phyloP scores from a whole-genome alignment of 2,888 invertebrate species.

The Chrysodeixis includens region DNA sequence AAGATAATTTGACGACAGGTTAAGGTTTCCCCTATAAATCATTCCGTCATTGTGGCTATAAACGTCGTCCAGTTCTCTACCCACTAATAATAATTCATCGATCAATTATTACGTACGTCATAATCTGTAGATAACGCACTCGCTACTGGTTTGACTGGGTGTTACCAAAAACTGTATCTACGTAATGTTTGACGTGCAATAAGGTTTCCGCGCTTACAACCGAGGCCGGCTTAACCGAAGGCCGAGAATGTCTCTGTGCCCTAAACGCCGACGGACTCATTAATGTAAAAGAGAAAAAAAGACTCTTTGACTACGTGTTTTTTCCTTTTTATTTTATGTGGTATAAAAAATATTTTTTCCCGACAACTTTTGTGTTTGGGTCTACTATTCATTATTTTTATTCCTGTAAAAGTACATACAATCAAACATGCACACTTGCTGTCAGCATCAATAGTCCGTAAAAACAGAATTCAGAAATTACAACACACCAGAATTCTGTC shows the following conservation, averaged over 20 bases:
- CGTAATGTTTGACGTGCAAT: not conserved
- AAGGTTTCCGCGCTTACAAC: slow-evolving; percentile 12
- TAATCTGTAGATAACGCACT: not conserved
- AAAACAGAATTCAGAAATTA: too few species aligned
- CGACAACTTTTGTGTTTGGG: not conserved
- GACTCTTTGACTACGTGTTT: not conserved
- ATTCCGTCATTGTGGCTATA: not conserved
- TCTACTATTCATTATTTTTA: too few species aligned
- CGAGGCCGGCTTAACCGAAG: slow-evolving; percentile 19
- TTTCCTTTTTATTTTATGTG: not conserved
- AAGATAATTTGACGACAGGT: too few species aligned
- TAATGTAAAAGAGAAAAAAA: not conserved
- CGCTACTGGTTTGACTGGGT: not conserved
- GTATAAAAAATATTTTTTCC: not conserved
- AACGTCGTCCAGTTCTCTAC: not conserved
- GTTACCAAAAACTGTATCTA: slow-evolving; percentile 12
- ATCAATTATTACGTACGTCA: not conserved
- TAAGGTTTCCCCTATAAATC: too few species aligned
- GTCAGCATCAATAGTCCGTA: too few species aligned
- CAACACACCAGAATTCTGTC: too few species aligned
- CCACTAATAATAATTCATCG: not conserved
- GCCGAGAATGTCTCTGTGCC: not conserved
- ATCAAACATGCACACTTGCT: too few species aligned
- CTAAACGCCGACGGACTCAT: not conserved
- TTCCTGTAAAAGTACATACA: too few species aligned